These are phyloP conservation scores for Halcyon leucocephala DNA, from an alignment of 2,797 vertebrate species.

Conservation along the genomic window DNA sequence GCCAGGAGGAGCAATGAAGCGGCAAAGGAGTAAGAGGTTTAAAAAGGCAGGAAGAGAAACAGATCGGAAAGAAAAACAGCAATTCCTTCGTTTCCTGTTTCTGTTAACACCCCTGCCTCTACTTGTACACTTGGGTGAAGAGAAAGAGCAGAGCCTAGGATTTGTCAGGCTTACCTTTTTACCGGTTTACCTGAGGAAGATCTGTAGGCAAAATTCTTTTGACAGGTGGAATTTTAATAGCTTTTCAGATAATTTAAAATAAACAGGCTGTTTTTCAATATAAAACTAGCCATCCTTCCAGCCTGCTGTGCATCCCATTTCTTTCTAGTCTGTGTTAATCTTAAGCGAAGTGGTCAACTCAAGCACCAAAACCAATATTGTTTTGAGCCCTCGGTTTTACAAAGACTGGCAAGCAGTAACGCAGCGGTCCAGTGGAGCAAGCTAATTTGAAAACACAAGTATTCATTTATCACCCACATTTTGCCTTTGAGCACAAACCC, in stretches of 20 bases:
- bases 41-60: slow-evolving; percentile 35
- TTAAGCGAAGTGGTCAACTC: not conserved
- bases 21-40: slow-evolving; percentile 34
- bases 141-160: not conserved
- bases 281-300: not conserved
- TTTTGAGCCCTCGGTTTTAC: not conserved
- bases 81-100: not conserved
- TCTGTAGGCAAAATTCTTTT: not conserved
- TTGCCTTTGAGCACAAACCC: not conserved
- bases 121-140: rapidly evolving
- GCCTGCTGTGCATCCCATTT: not conserved
- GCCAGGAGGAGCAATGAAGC: slow-evolving; percentile 34
- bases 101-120: not conserved
- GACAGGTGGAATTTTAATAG: not conserved
- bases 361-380: not conserved
- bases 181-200: not conserved
- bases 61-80: not conserved
- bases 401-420: not conserved
- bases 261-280: not conserved
- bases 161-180: not conserved
- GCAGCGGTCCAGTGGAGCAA: not conserved
- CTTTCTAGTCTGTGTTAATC: not conserved
- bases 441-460: not conserved
- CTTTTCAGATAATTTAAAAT: not conserved
- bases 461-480: not conserved